These are phyloP conservation scores for Polydrusus pterygomalis DNA, from an alignment of 2,888 invertebrate genomes.

Conservation along the genomic window DNA sequence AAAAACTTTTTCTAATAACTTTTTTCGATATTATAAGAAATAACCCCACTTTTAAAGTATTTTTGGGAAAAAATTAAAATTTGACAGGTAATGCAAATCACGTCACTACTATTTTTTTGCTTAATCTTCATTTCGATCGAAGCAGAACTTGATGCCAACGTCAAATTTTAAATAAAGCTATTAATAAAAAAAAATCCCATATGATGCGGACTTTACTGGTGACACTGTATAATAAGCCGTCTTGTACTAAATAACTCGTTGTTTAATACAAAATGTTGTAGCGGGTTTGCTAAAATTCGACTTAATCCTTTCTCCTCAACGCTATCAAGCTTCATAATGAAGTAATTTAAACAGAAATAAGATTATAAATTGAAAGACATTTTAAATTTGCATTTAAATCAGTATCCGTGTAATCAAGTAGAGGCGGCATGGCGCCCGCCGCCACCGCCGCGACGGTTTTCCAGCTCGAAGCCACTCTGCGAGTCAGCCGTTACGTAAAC, in stretches of 20 bases:
- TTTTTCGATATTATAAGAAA: no score
- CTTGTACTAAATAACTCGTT: neutral
- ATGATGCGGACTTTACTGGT: no score
- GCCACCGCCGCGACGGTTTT: slow-evolving; percentile 46
- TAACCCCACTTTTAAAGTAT: no score
- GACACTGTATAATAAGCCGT: no score
- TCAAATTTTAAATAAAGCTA: no score
- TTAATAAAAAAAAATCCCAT: no score
- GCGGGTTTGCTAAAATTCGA: slow-evolving; percentile 17
- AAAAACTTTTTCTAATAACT: no score
- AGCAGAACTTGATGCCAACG: no score
- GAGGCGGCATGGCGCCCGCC: slow-evolving; percentile 60
- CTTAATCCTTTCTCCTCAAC: slow-evolving; percentile 55
- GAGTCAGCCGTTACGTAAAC: slow-evolving; percentile 52
- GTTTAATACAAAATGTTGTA: slow-evolving; percentile 16
- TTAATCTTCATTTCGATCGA: no score
- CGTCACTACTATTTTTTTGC: no score
- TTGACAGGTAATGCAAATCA: no score
- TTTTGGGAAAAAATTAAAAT: no score
- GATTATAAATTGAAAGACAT: slow-evolving; percentile 73
- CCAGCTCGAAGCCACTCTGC: slow-evolving; percentile 27
- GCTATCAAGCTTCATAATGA: slow-evolving; percentile 68
- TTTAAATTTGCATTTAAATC: slow-evolving; percentile 72
- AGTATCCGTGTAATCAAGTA: slow-evolving; percentile 69
- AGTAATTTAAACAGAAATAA: slow-evolving; percentile 72